Base-by-base conservation (phyloP, 2,797 vertebrate species). In the Danio tinwini region DNA sequence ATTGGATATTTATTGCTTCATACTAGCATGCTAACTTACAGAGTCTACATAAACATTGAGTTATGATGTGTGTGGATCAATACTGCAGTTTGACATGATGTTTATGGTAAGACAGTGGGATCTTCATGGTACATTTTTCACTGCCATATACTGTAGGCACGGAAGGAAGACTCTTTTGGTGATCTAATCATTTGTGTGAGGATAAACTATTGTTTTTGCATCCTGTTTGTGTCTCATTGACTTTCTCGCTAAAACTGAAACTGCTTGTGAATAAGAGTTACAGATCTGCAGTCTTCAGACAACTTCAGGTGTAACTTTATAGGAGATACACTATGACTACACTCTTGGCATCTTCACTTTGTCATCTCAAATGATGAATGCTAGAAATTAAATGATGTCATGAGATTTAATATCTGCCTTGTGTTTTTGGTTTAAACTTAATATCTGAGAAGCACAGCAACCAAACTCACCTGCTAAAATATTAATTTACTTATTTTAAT, bases 221-320 rank as follows among this genome's bases (percentile, higher is more conserved):
- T 77, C 5, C 2, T 49, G 6, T 39, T 68, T 49, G 7, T 47
- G 6, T 73, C 53, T 55, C 39, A 42, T 14, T 76, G 21, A 47
- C 19, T 55, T 6, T 47, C 7, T n/a, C 0, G 7, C 5, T 19
- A 58, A 56, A 53, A 64, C 64, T n/a, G 19, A 37, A 49, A 72
- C 40, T 72, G 37, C 5, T 3, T 44, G 58, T 58, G 50, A 58
- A 67, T 29, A 42, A 59, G 29, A 17, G 64, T 61, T 59, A 76
- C 44, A 77, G 80, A 55, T 16, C 56, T 65, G 40, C 44, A 17
- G 58, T 56, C 45, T 80, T 70, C 50, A 40, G 45, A 74, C 73
- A n/a, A 21, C 42, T 29, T 47, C 77, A 73, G 64, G 68, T 80
- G 74, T 12, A 53, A 81, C 84, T 84, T 82, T 50, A 78, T 42